Evolutionary conservation across 2,888 invertebrate species (phyloP), one percentile per base, ranked within the genome.

Genomic region (Pollenia angustigena): DNA sequence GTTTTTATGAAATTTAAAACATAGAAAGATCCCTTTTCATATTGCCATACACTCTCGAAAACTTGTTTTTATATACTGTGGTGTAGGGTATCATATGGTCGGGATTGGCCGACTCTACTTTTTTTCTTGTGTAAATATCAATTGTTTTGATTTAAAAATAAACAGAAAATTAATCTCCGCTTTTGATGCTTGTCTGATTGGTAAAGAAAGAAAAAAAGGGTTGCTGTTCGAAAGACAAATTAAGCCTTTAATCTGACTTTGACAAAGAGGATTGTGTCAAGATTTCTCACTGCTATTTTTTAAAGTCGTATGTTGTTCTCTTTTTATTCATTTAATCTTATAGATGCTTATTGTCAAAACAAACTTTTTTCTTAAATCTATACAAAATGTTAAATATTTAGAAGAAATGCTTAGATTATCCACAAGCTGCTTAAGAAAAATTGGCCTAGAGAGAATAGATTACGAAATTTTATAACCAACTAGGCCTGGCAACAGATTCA

Each of bases 211-310:
- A 32, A 32, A 32, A 32, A 32, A 32, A 32, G 75, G 64, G 42
- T 75, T 75, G 60, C 58, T 74, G n/a, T 64, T 14, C 1, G 32
- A 16, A n/a, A 62, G 12, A 40, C 6, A 16, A 18, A 40, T 7
- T 44, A 81, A 72, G 54, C 40, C 48, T 64, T 72, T 56, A 81
- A 81, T 48, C 81, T 81, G 81, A 81, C 81, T 72, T 62, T 81
- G 72, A 81, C 81, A 81, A 81, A 81, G 72, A 62, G 81, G 72
- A 72, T 81, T 81, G 64, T 48, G 60, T 74, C 42, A 71, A 44
- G 16, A 50, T 79, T 50, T 80, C 60, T 62, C 18, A 14, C 50
- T 69, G 32, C 46, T 9, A 66, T 40, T 66, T 44, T 48, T 46
- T 79, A 50, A 1, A 69, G 42, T 12, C 58, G 14, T 68, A 14